These are phyloP conservation scores for Leguminivora glycinivorella DNA, from an alignment of 1,140 invertebrate species.

Conservation along the genomic window DNA sequence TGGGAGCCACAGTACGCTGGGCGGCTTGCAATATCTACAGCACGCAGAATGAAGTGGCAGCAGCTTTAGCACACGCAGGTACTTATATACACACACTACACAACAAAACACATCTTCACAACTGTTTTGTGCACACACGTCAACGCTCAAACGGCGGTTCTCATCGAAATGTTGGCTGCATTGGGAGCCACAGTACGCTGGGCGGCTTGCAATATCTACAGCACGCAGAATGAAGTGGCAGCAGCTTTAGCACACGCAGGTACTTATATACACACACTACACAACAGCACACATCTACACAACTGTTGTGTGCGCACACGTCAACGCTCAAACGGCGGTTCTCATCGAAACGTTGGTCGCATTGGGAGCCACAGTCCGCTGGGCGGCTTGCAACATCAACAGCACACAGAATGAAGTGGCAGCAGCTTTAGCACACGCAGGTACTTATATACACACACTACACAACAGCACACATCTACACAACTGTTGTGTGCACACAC, in stretches of 20 bases:
- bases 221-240: conserved; percentile 98
- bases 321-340: conserved; percentile 98
- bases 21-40: conserved; percentile 99
- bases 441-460: conserved; percentile 42
- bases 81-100: background rate
- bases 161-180: no score
- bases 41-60: conserved; percentile 98
- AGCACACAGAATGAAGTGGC: conserved; percentile 99
- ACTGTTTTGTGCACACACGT: conserved; percentile 99
- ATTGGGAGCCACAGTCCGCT: no score
- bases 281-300: no score
- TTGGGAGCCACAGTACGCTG: no score
- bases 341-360: no score
- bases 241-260: conserved; percentile 95
- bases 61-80: conserved; percentile 94
- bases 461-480: no score
- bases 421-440: conserved; percentile 95
- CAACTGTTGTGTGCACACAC: no score
- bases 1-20: conserved; percentile 96
- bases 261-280: conserved; percentile 35
- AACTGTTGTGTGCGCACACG: conserved; percentile 99
- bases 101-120: no score
- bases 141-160: conserved; percentile 97
- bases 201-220: conserved; percentile 89
- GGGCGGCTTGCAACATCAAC: conserved; percentile 87